Evolutionary conservation across 2,113 vertebrate genomes (phyloP), one percentile per base, ranked within the genome.

Genomic region (Anthoscopus minutus): DNA sequence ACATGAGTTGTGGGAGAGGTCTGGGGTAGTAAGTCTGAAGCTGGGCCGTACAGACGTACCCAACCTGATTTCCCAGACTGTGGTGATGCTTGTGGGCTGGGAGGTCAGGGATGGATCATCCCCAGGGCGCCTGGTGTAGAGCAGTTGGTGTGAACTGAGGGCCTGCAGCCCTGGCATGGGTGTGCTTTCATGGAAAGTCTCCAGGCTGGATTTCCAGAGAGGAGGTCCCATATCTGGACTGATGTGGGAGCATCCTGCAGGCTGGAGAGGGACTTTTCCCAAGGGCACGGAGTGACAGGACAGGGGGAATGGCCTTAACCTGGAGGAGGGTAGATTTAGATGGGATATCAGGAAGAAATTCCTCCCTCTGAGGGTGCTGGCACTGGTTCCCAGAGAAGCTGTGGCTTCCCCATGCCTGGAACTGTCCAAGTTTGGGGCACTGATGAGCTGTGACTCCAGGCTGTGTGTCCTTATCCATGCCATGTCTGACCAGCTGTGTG

Each of bases 1-100:
- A 2, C n/a, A 1, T 0, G 42, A 27, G 33, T 37, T 11, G 1
- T 45, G 58, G 12, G 42, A 27, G 18, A 28, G 70, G 22, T 51
- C 45, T 19, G 3, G 7, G 58, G 37, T 3, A 3, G 13, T 4
- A 11, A 53, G 33, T 23, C 31, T 66, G 65, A 16, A 70, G 30
- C 3, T 9, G 56, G 62, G 76, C 31, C 31, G 45, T 13, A 1
- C 47, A 28, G 73, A 35, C 2, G 5, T 18, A 5, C 4, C 54
- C 30, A 33, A 13, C 14, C 37, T 16, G 58, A 13, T 31, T 80
- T 42, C 16, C 86, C 16, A 16, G 33, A 13, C 17, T 38, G 17
- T 33, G 38, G 71, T 15, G 31, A 6, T 23, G 12, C 6, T 4
- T 8, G 2, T 57, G 78, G 61, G 15, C 47, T 60, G 67, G 58